Conservation (phyloP, 2,797 vertebrate genomes). For the Lutjanus campechanus region DNA sequence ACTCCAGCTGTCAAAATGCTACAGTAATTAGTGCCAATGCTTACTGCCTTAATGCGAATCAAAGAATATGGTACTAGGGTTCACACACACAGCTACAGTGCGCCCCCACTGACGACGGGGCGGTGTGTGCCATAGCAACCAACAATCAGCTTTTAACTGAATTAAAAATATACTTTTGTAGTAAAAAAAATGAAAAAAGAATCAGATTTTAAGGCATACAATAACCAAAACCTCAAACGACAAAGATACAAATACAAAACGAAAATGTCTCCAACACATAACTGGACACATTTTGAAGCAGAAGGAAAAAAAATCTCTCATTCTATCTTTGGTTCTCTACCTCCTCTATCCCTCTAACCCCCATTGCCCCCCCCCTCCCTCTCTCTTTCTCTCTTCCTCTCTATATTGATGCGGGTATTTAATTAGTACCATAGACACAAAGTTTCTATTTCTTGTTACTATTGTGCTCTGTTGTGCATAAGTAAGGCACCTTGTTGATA, state of each 20-base stretch:
- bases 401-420: constrained; percentile 93
- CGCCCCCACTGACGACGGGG: constrained; percentile 80
- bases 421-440: constrained; percentile 91
- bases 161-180: constrained; percentile 82
- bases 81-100: constrained; percentile 83
- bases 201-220: constrained; percentile 80
- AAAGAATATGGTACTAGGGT: constrained; percentile 86
- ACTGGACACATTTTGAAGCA: constrained; percentile 78
- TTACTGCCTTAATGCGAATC: constrained; percentile 96
- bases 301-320: constrained; percentile 73
- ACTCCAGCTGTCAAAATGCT: constrained; percentile 76
- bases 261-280: constrained; percentile 73
- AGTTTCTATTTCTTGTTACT: constrained; percentile 91
- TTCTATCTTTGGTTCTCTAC: constrained; percentile 85
- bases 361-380: constrained; percentile 47
- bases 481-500: constrained; percentile 93
- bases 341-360: constrained; percentile 79
- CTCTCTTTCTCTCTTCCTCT: constrained; percentile 77
- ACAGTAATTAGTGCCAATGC: constrained; percentile 94
- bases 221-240: constrained; percentile 80
- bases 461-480: constrained; percentile 90
- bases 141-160: constrained; percentile 87
- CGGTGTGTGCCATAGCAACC: constrained; percentile 88
- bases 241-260: constrained; percentile 69
- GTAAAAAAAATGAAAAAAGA: constrained; percentile 72